Conservation (phyloP, 2,888 invertebrate species). For the Coleophora flavipennella region DNA sequence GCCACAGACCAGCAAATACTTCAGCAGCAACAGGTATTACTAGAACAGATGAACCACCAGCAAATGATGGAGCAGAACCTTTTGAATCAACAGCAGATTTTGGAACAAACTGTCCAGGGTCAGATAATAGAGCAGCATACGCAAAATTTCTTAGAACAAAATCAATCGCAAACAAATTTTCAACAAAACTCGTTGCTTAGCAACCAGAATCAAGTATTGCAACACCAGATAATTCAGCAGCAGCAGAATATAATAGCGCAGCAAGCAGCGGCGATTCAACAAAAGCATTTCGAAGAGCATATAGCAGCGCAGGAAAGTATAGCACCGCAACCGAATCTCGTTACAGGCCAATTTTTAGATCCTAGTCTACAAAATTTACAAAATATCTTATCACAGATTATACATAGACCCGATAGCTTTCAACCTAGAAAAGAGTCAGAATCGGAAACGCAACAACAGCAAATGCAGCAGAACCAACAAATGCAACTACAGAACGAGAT, state of each 20-base stretch:
- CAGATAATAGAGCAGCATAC: slow-evolving; percentile 51
- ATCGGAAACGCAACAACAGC: slow-evolving; percentile 41
- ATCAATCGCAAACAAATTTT: slow-evolving; percentile 37
- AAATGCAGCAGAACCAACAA: slow-evolving; percentile 27
- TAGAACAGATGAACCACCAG: slow-evolving; percentile 50
- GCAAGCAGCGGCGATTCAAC: slow-evolving; percentile 61
- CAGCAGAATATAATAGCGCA: slow-evolving; percentile 62
- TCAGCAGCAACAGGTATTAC: slow-evolving; percentile 42
- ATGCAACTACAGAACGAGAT: slow-evolving; percentile 31
- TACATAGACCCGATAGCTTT: slow-evolving; percentile 54
- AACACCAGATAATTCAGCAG: slow-evolving; percentile 68
- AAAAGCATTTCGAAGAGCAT: slow-evolving; percentile 59
- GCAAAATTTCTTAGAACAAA: slow-evolving; percentile 39
- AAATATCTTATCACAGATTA: slow-evolving; percentile 59
- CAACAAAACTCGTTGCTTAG: slow-evolving; percentile 39
- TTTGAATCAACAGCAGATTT: slow-evolving; percentile 60
- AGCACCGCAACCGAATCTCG: slow-evolving; percentile 48
- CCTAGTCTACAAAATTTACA: slow-evolving; percentile 68
- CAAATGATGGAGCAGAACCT: slow-evolving; percentile 65
- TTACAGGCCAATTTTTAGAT: slow-evolving; percentile 54
- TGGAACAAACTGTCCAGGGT: slow-evolving; percentile 51
- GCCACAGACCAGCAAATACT: slow-evolving; percentile 39
- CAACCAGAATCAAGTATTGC: slow-evolving; percentile 65
- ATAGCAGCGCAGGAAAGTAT: slow-evolving; percentile 48
- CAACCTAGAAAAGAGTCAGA: slow-evolving; percentile 59